phyloP scores from a whole-genome alignment of 2,797 vertebrate species.

The Sarcophilus harrisii region DNA sequence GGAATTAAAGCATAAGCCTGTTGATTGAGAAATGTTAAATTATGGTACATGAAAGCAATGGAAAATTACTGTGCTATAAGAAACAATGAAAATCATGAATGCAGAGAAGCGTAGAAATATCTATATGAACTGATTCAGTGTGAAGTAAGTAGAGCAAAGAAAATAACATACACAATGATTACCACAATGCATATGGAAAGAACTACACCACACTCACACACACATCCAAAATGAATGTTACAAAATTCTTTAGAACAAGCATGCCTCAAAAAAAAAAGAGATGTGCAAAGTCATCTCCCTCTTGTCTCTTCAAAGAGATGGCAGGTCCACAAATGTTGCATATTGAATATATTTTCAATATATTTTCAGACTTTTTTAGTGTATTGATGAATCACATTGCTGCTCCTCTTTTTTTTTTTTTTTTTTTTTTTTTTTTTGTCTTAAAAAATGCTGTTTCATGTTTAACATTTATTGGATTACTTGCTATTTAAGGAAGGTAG shows the following conservation, averaged over 20 bases:
- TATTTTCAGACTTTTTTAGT: neutral
- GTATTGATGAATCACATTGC: neutral
- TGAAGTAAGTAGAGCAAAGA: neutral
- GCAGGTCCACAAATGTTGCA: neutral
- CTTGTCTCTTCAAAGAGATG: neutral
- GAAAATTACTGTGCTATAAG: neutral
- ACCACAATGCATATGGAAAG: rapidly evolving
- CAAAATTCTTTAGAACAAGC: neutral
- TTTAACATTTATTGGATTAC: too few species aligned
- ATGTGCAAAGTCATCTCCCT: neutral
- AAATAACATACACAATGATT: neutral
- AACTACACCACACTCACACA: neutral
- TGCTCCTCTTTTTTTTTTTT: neutral
- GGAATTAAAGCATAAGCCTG: neutral
- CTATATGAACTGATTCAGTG: neutral
- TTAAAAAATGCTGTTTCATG: neutral
- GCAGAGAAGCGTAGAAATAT: neutral
- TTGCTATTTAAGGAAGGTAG: too few species aligned
- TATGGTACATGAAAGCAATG: neutral
- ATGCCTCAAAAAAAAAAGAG: neutral
- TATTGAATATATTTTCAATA: neutral
- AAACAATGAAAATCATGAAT: neutral
- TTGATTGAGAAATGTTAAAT: neutral
- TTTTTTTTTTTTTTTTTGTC: too few species aligned
- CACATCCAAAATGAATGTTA: neutral